Base-by-base conservation (phyloP, 2,797 vertebrate species). In the Eulemur albifrons region DNA sequence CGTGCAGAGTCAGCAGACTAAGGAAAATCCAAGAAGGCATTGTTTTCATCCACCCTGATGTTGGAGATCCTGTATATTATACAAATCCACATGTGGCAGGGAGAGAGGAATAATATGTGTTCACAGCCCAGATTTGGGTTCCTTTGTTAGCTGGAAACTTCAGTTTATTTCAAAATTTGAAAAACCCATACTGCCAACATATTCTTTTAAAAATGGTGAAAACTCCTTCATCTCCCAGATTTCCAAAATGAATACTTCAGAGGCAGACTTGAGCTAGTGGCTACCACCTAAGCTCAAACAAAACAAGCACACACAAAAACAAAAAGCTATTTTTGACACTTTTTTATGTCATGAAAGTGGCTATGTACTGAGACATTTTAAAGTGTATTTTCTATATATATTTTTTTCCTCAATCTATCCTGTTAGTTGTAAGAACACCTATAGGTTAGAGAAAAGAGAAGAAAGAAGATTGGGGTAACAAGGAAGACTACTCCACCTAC, bases 101-200 rank as follows among this genome's bases (percentile, higher is more conserved):
- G 54, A 93, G 57, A 87, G 45, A 69, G 43, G 79, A 83, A 45
- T 77, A 30, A 20, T 93, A n/a, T 20, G 21, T 72, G 52, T 32
- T 50, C 23, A 45, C 40, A 84, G 73, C 14, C 27, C 73, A 69
- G n/a, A 52, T 67, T 57, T 65, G 35, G 40, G 18, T 72, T 90
- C n/a, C 61, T 97, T 73, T 85, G n/a, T 91, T 88, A 96, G 54
- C n/a, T 75, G 14, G 92, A 69, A 67, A 84, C 77, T 75, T 83
- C 57, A 97, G 61, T 85, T 77, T 82, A 84, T 80, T 93, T 94
- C 25, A 95, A 93, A 95, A 82, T 81, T 67, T 27, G 76, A 90
- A 94, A 92, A 92, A 89, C 25, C 45, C 63, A 11, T 80, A 79
- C 23, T 93, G 48, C 27, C 45, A 80, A 79, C 54, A 77, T 25